Evolutionary conservation across 2,113 vertebrate genomes (phyloP).

Genomic region (Echinops telfairi): DNA sequence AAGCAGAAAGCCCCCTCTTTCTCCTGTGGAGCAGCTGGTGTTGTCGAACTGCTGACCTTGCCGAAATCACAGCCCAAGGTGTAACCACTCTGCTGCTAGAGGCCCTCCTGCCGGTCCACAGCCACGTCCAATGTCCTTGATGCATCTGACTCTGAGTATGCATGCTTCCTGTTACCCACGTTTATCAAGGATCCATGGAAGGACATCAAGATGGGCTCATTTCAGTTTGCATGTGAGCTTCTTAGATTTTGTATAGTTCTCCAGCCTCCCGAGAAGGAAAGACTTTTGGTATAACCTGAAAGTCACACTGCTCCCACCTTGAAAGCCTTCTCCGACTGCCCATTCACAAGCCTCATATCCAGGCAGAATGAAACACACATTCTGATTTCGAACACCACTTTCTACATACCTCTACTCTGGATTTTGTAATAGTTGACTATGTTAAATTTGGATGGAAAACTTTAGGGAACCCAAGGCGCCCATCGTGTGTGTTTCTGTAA

Average conservation of each 20-base stretch:
- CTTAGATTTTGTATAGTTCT: slow-evolving; percentile 14
- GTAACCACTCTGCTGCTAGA: no score
- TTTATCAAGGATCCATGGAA: neutral
- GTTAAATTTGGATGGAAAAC: neutral
- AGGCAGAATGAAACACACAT: neutral
- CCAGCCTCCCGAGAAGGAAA: neutral
- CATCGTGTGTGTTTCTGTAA: neutral
- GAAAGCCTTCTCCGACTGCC: neutral
- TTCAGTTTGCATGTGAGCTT: slow-evolving; percentile 7
- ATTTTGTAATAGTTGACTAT: slow-evolving; percentile 11
- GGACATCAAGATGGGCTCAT: neutral
- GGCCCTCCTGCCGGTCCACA: neutral
- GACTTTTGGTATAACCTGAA: neutral
- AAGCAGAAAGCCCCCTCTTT: no score
- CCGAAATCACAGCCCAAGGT: no score
- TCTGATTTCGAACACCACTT: neutral
- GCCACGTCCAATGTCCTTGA: neutral
- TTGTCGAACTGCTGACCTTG: no score
- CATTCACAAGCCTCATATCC: neutral
- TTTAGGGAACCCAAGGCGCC: neutral
- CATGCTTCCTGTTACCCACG: neutral
- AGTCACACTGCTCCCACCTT: neutral
- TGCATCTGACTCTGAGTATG: neutral
- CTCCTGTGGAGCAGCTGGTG: no score
- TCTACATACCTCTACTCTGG: neutral